Conservation (phyloP, 2,888 invertebrate genomes). For the Nymphalis c-album region DNA sequence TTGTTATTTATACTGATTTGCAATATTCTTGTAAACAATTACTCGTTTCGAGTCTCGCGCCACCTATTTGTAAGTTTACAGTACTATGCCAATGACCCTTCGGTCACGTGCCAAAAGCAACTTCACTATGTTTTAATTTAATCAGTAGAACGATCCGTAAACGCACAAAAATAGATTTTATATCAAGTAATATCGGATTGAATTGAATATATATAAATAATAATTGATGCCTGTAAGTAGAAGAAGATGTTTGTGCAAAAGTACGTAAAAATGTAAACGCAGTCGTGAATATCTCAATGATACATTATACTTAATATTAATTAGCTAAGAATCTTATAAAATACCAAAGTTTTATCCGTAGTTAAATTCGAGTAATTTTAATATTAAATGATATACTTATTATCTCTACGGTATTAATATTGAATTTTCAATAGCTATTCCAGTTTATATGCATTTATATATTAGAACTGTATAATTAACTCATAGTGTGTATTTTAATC, state of each 20-base stretch:
- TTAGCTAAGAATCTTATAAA: conserved; percentile 26
- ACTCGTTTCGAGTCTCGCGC: too few species aligned
- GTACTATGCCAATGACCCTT: too few species aligned
- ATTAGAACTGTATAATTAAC: conserved; percentile 13
- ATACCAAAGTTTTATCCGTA: conserved; percentile 34
- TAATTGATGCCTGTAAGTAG: background rate
- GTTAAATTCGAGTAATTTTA: conserved; percentile 11
- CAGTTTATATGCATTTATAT: conserved; percentile 31
- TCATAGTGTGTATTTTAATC: conserved; percentile 22
- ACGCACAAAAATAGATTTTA: too few species aligned
- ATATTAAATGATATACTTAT: conserved; percentile 6
- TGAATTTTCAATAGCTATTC: conserved; percentile 21
- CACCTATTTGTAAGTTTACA: too few species aligned
- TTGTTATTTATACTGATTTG: too few species aligned
- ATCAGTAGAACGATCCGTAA: too few species aligned
- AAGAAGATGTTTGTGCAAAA: too few species aligned
- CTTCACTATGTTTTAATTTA: too few species aligned
- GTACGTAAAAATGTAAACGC: conserved; percentile 22
- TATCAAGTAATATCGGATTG: too few species aligned
- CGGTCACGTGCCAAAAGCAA: too few species aligned
- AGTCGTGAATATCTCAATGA: conserved; percentile 26
- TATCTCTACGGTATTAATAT: conserved; percentile 14
- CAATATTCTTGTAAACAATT: too few species aligned
- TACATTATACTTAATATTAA: conserved; percentile 25
- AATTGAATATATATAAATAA: too few species aligned